Conservation (phyloP, 2,113 vertebrate species). For the Leptocoma aspasia region DNA sequence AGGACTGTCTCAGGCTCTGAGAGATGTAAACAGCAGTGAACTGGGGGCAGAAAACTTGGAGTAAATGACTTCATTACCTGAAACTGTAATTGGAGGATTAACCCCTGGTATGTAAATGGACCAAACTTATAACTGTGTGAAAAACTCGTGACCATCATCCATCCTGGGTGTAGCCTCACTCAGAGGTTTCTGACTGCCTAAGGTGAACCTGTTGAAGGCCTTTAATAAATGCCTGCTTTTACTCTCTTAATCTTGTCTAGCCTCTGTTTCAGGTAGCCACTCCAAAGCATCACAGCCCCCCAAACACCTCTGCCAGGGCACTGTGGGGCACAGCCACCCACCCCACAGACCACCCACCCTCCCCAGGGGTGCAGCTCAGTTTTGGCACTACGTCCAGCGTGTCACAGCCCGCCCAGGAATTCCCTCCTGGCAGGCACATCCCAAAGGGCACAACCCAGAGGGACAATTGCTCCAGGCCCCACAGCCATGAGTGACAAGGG, state of each 20-base stretch:
- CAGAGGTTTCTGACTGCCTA: neutral
- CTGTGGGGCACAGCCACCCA: neutral
- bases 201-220: too few species aligned
- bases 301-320: neutral
- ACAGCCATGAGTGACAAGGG: neutral
- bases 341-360: neutral
- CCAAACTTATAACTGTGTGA: neutral
- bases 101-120: neutral
- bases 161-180: neutral
- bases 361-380: neutral
- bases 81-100: neutral
- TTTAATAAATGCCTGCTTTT: neutral
- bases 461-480: neutral
- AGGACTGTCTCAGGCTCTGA: neutral
- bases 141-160: neutral
- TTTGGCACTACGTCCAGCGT: accelerated
- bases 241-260: neutral
- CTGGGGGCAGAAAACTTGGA: accelerated
- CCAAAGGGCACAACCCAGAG: neutral
- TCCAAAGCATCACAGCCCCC: neutral
- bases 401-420: neutral
- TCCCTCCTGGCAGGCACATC: neutral
- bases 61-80: neutral
- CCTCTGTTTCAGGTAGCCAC: too few species aligned
- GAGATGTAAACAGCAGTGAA: neutral